These are phyloP conservation scores for Crenichthys baileyi DNA, from an alignment of 2,797 vertebrate genomes.

Conservation along the genomic window DNA sequence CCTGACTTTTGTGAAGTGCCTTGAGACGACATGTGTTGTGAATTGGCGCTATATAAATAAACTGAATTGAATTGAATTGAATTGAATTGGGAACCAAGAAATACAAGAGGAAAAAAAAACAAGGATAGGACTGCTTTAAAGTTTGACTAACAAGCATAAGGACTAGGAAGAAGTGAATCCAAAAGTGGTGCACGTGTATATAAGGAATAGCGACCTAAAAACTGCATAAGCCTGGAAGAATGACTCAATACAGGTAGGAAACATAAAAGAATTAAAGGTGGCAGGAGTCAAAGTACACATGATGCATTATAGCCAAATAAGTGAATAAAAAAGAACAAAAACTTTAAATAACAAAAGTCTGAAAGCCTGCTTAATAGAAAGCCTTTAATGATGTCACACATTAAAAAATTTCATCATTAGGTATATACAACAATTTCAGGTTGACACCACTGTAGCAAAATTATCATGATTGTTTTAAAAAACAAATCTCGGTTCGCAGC, in stretches of 20 bases:
- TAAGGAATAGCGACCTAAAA: neutral
- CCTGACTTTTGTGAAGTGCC: too few species aligned
- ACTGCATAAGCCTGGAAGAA: too few species aligned
- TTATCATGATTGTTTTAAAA: too few species aligned
- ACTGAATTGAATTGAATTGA: too few species aligned
- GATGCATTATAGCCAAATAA: neutral
- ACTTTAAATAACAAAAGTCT: neutral
- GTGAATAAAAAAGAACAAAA: neutral
- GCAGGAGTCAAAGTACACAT: neutral
- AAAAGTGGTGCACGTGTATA: too few species aligned
- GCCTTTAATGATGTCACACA: too few species aligned
- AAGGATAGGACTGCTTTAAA: neutral
- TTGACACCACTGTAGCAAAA: neutral
- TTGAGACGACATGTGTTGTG: too few species aligned
- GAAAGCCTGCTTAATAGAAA: too few species aligned
- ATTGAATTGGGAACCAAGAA: neutral
- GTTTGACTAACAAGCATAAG: neutral
- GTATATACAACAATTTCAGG: neutral
- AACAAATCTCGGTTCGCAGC: too few species aligned
- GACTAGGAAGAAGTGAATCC: too few species aligned
- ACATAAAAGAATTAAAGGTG: neutral
- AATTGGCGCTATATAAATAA: too few species aligned
- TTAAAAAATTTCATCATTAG: too few species aligned
- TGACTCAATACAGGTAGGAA: neutral
- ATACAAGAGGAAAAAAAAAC: neutral